Base-by-base conservation (phyloP, 1,140 invertebrate genomes). In the Drosophila saltans region DNA sequence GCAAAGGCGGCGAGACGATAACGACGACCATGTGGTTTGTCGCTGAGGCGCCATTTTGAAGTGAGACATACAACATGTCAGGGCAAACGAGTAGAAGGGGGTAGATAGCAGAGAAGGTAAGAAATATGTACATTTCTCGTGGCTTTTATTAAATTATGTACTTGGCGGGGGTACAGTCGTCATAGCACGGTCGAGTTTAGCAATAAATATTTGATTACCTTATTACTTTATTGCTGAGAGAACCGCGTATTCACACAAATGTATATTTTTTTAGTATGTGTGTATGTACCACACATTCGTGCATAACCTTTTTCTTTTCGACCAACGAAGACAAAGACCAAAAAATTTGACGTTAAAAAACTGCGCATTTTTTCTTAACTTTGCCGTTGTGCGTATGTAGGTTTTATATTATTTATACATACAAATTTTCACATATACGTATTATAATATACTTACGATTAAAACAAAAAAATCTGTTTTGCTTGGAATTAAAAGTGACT, bases 391-490 rank as follows among this genome's bases (percentile, higher is more conserved):
- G 24, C 21, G n/a, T 43, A 2, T 11, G 10, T 11, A 5, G 33
- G 6, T 3, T 36, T 6, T 36, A 36, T 36, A 6, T 16, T 16
- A 36, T 5, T 16, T 8, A 2, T n/a, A 36, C 33, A 6, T 2
- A 6, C 33, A 24, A 16, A 30, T 10, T 59, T 68, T n/a, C 56
- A 63, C 45, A 28, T 33, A 9, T 65, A 58, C 1, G 36, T 40
- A n/a, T 63, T 16, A 58, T 30, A 21, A 21, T 64, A 21, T 89
- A 89, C 84, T 89, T 72, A 89, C 84, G 84, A 73, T 89, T 89
- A 89, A 89, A 89, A 89, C 84, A 89, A 89, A 89, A 88, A 89
- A 89, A 89, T 88, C 84, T 89, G 84, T 89, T 89, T 89, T 89
- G 80, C 78, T 84, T 66, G 65, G 78, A 81, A 81, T 68, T 24